These are phyloP conservation scores for Scaptomyza polygonia DNA, from an alignment of 2,888 invertebrate species.

Conservation along the genomic window DNA sequence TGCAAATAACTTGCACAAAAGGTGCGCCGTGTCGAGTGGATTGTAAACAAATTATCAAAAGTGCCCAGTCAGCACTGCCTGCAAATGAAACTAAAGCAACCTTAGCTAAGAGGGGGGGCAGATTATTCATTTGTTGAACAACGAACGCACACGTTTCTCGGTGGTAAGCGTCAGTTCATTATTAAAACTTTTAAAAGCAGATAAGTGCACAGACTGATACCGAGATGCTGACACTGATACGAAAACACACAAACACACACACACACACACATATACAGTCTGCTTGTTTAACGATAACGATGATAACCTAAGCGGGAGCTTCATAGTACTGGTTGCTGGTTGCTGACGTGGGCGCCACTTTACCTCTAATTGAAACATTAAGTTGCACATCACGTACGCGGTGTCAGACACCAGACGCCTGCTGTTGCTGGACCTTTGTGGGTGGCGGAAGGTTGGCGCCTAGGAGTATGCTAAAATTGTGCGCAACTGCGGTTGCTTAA, in stretches of 20 bases:
- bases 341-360: slow-evolving; percentile 71
- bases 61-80: slow-evolving; percentile 57
- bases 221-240: slow-evolving; percentile 75
- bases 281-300: slow-evolving; percentile 29
- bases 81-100: slow-evolving; percentile 4
- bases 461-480: slow-evolving; percentile 71
- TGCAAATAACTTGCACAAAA: slow-evolving; percentile 48
- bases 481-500: slow-evolving; percentile 54
- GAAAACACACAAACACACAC: slow-evolving; percentile 51
- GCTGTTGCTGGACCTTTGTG: slow-evolving; percentile 16
- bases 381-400: slow-evolving; percentile 83
- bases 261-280: background rate
- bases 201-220: slow-evolving; percentile 79
- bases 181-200: slow-evolving; percentile 80
- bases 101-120: slow-evolving; percentile 4
- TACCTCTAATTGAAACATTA: slow-evolving; percentile 84
- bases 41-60: slow-evolving; percentile 79
- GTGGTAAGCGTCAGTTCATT: slow-evolving; percentile 76
- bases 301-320: slow-evolving; percentile 53
- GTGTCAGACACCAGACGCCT: slow-evolving; percentile 82
- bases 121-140: slow-evolving; percentile 21
- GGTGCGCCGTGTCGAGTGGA: slow-evolving; percentile 50
- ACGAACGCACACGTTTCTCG: slow-evolving; percentile 59
- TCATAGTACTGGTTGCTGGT: slow-evolving; percentile 16
- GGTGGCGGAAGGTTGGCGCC: slow-evolving; percentile 15